A percentile compares a stretch with the other conserved stretches of the same genome.
phyloP scores from a whole-genome alignment of 2,888 invertebrate genomes.

The Dioctria rufipes region DNA sequence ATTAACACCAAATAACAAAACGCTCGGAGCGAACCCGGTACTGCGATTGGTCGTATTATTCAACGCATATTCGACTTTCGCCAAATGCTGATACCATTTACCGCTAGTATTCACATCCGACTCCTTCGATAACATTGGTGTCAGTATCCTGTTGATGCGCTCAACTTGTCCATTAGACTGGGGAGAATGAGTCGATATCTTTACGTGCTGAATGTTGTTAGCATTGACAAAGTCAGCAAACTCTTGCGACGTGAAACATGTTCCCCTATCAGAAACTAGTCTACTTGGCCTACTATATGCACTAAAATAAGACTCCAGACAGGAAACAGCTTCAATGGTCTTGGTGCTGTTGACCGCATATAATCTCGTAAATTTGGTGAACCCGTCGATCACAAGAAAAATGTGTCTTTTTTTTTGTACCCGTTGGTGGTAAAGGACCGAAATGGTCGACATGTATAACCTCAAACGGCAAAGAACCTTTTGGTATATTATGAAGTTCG shows the following conservation, averaged over 20 bases:
- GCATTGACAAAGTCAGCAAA: neutral
- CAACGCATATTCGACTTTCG: too few relatives aligned
- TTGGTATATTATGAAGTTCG: conserved; percentile 62
- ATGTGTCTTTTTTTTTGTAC: conserved; percentile 13
- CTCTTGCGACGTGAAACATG: neutral
- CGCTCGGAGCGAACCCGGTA: too few relatives aligned
- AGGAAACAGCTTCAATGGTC: neutral
- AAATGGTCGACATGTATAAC: conserved; percentile 8
- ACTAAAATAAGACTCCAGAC: conserved; percentile 3
- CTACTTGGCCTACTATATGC: conserved; percentile 9
- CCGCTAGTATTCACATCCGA: too few relatives aligned
- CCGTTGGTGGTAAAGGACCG: conserved; percentile 5
- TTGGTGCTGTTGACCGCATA: conserved; percentile 7
- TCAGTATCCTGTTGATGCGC: too few relatives aligned
- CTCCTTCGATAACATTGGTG: too few relatives aligned
- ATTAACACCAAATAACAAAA: too few relatives aligned
- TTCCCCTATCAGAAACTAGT: conserved; percentile 19
- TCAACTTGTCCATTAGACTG: too few relatives aligned
- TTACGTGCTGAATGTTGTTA: neutral
- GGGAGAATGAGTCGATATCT: too few relatives aligned
- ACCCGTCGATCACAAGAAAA: conserved; percentile 10
- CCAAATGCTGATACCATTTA: too few relatives aligned
- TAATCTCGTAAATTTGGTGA: conserved; percentile 17
- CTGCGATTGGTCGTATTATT: too few relatives aligned
- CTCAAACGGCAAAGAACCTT: conserved; percentile 62